Conservation (phyloP, 2,888 invertebrate species). For the Drosophila robusta region DNA sequence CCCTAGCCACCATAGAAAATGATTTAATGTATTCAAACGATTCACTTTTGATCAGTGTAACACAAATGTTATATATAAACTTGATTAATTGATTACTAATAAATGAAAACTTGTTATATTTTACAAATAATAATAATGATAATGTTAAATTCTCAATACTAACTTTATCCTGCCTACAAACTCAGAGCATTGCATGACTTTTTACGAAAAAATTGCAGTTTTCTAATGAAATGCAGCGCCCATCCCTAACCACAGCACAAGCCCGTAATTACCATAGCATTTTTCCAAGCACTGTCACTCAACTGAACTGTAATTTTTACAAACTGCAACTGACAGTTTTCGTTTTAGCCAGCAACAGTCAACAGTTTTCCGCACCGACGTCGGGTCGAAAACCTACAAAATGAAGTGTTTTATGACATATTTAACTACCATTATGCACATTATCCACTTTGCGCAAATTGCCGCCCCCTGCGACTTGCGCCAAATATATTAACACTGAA, state of each 20-base stretch:
- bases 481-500: conserved; percentile 69
- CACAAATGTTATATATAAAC: too few relatives aligned
- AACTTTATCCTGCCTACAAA: not conserved
- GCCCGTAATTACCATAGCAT: conserved; percentile 57
- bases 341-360: conserved; percentile 45
- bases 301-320: conserved; percentile 47
- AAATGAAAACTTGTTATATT: too few relatives aligned
- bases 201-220: conserved; percentile 24
- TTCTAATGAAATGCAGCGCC: conserved; percentile 34
- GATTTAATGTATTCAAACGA: too few relatives aligned
- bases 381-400: conserved; percentile 41
- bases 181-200: conserved; percentile 39
- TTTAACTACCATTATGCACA: conserved; percentile 80
- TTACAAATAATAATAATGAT: too few relatives aligned
- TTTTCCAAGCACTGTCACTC: conserved; percentile 64
- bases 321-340: conserved; percentile 65
- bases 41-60: too few relatives aligned
- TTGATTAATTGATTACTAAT: too few relatives aligned
- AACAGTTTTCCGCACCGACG: conserved; percentile 24
- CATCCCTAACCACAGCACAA: conserved; percentile 14
- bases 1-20: too few relatives aligned
- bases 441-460: conserved; percentile 79
- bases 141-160: too few relatives aligned
- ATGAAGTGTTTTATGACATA: conserved; percentile 80
- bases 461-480: conserved; percentile 73